Evolutionary conservation across 2,797 vertebrate species (phyloP).

Genomic region (Chelonia mydas): DNA sequence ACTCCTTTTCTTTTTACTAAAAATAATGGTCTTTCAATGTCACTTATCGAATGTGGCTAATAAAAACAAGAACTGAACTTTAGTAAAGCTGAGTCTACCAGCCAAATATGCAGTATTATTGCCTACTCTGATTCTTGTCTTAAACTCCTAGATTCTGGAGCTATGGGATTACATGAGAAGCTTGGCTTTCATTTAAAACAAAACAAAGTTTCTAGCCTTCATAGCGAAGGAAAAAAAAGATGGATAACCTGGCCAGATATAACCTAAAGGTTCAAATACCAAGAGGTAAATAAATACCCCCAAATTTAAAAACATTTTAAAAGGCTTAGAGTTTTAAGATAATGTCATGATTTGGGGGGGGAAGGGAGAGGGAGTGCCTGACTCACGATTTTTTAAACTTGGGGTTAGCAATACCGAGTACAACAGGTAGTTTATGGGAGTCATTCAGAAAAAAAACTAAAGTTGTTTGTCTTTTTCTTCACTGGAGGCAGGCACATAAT

Average conservation of each 20-base stretch:
- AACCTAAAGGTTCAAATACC: not conserved
- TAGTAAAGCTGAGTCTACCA: not conserved
- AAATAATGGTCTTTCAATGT: not conserved
- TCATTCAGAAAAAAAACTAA: not conserved
- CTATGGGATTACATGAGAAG: not conserved
- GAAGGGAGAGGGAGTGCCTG: not conserved
- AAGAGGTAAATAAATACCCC: rapidly evolving
- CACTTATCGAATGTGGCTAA: not conserved
- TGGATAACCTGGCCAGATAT: not conserved
- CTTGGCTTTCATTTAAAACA: not conserved
- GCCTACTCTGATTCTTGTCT: not conserved
- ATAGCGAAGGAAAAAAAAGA: not conserved
- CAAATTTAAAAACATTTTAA: not conserved
- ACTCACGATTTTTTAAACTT: not conserved
- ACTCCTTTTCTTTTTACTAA: not conserved
- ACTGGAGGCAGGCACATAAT: not conserved
- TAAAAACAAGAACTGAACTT: not conserved
- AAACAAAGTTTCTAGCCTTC: not conserved
- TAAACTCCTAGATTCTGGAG: not conserved
- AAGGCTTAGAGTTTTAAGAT: not conserved
- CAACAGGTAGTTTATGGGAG: not conserved
- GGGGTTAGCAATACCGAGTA: not conserved
- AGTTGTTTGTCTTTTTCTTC: not conserved
- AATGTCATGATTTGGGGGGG: not conserved
- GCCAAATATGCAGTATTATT: not conserved